phyloP scores from a whole-genome alignment of 2,797 vertebrate genomes.

The Nothura maculosa region DNA sequence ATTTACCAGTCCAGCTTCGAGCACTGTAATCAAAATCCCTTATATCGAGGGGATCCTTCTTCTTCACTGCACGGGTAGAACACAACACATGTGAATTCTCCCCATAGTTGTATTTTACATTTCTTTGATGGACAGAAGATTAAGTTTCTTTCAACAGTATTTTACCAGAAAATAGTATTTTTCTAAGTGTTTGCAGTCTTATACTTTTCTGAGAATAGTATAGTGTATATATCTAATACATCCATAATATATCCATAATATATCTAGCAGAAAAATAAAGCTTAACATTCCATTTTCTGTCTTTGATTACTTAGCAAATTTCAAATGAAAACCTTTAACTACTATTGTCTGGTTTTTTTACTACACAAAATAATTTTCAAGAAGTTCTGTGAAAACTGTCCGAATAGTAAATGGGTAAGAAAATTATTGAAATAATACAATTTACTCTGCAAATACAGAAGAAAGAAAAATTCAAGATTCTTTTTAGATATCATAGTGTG shows the following conservation, averaged over 20 bases:
- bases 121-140: neutral
- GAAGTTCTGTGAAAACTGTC: neutral
- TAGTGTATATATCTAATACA: no score
- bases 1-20: constrained; percentile 99
- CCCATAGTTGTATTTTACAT: neutral
- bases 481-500: neutral
- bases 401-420: neutral
- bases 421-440: neutral
- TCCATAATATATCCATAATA: no score
- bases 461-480: neutral
- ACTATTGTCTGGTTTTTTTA: neutral
- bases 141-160: neutral
- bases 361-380: neutral
- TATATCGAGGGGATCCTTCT: constrained; percentile 91
- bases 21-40: constrained; percentile 97
- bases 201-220: no score
- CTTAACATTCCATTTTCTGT: neutral
- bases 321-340: neutral
- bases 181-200: neutral
- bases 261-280: neutral
- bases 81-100: neutral
- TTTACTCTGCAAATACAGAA: neutral
- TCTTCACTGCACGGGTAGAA: constrained; percentile 83
- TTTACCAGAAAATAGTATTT: neutral
- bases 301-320: neutral